Evolutionary conservation across 2,797 vertebrate genomes (phyloP).

Genomic region (Ctenosaura bakeri): DNA sequence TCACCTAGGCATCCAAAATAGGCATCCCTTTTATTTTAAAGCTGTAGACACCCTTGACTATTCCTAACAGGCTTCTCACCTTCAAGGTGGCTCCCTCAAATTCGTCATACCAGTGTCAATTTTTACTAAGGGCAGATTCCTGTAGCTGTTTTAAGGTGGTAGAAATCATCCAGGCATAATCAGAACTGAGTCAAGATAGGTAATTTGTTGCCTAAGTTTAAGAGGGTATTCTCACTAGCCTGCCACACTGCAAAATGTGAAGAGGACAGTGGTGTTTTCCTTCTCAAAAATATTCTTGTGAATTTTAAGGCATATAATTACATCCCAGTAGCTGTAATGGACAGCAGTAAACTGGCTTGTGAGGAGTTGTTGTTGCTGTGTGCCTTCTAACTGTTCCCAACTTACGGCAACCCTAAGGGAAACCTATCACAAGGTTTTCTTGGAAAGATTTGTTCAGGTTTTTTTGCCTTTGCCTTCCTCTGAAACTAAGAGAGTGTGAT

Average conservation of each 20-base stretch:
- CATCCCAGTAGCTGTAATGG: neutral
- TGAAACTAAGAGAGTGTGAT: too few relatives aligned
- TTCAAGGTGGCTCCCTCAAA: constrained; percentile 10
- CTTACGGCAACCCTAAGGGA: too few relatives aligned
- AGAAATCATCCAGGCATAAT: neutral
- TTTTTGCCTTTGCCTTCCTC: too few relatives aligned
- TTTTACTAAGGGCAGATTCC: neutral
- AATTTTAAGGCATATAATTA: constrained; percentile 7
- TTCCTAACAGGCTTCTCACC: neutral
- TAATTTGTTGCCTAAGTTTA: neutral
- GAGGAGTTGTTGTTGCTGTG: neutral
- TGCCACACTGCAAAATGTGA: neutral
- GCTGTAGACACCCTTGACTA: neutral
- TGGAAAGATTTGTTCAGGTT: too few relatives aligned
- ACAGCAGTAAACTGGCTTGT: constrained; percentile 35
- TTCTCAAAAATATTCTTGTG: constrained; percentile 58
- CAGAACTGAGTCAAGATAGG: neutral
- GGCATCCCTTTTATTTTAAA: neutral
- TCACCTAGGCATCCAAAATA: neutral
- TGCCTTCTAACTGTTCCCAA: too few relatives aligned
- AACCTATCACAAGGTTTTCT: too few relatives aligned
- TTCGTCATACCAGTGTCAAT: neutral
- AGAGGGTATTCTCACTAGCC: neutral
- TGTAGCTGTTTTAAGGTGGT: neutral
- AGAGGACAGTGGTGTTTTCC: neutral